phyloP scores from a whole-genome alignment of 2,113 vertebrate species.

The Serilophus lunatus region DNA sequence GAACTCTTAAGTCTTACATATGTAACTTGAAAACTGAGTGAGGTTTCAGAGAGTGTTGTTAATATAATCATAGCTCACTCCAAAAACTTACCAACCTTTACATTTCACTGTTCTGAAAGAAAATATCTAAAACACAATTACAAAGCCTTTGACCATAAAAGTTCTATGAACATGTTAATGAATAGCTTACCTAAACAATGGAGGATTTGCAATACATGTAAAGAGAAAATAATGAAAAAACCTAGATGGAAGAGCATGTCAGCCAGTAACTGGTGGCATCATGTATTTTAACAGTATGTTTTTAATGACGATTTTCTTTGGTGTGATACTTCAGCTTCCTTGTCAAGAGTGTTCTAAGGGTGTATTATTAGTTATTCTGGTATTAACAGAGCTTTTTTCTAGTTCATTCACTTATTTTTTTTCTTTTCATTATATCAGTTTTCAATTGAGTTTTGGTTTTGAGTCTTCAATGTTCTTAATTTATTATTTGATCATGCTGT shows the following conservation, averaged over 20 bases:
- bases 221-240: not conserved
- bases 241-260: not conserved
- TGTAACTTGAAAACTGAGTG: not conserved
- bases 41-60: accelerated
- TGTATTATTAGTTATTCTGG: not conserved
- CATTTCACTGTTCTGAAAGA: not conserved
- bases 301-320: not conserved
- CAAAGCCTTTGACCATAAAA: not conserved
- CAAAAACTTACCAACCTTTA: not conserved
- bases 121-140: not conserved
- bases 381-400: not conserved
- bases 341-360: not conserved
- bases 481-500: not conserved
- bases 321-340: not conserved
- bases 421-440: not conserved
- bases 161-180: not conserved
- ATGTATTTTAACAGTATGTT: not conserved
- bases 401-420: not conserved
- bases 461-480: not conserved
- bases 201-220: not conserved
- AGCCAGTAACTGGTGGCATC: not conserved
- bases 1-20: not conserved
- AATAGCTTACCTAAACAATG: not conserved
- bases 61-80: not conserved
- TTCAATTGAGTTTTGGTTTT: not conserved